Evolutionary conservation across 1,140 invertebrate species (phyloP).

Genomic region (Drosophila mauritiana): DNA sequence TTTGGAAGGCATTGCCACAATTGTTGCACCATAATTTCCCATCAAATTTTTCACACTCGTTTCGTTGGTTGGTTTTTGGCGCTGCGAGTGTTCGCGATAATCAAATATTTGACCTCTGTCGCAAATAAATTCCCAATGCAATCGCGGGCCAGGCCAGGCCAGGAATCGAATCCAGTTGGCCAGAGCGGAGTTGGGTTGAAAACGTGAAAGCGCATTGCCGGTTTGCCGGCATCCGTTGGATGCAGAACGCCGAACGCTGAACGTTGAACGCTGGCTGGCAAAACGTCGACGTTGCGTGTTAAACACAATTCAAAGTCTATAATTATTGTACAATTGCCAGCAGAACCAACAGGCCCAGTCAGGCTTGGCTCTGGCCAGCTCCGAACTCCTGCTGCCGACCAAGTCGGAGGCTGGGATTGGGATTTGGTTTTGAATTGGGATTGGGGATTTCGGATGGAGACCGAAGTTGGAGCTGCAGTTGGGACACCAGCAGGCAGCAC

Average conservation of each 20-base stretch:
- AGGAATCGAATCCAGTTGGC: constrained; percentile 24
- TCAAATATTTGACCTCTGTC: constrained; percentile 83
- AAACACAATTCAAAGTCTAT: constrained; percentile 84
- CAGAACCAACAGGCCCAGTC: constrained; percentile 63
- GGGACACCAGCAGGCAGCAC: constrained; percentile 55
- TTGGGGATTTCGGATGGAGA: neutral
- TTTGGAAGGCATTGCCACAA: constrained; percentile 71
- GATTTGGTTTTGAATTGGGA: constrained; percentile 11
- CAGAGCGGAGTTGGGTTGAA: constrained; percentile 20
- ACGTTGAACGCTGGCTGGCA: constrained; percentile 36
- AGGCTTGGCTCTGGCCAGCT: constrained; percentile 30
- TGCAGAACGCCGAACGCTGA: constrained; percentile 29
- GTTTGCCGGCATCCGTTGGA: constrained; percentile 31
- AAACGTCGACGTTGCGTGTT: constrained; percentile 80
- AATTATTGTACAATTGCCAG: constrained; percentile 84
- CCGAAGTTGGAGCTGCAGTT: constrained; percentile 12
- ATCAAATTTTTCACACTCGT: constrained; percentile 84
- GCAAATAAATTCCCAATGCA: constrained; percentile 83
- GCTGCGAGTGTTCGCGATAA: constrained; percentile 70
- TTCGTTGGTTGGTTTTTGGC: constrained; percentile 41
- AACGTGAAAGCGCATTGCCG: constrained; percentile 74
- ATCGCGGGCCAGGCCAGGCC: constrained; percentile 44
- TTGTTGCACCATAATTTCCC: constrained; percentile 83
- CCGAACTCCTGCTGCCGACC: constrained; percentile 30
- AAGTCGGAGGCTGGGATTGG: constrained; percentile 18